A percentile compares a stretch with the other conserved stretches of the same genome.
Conservation (phyloP, 2,113 vertebrate genomes). For the Lasiurus cinereus region DNA sequence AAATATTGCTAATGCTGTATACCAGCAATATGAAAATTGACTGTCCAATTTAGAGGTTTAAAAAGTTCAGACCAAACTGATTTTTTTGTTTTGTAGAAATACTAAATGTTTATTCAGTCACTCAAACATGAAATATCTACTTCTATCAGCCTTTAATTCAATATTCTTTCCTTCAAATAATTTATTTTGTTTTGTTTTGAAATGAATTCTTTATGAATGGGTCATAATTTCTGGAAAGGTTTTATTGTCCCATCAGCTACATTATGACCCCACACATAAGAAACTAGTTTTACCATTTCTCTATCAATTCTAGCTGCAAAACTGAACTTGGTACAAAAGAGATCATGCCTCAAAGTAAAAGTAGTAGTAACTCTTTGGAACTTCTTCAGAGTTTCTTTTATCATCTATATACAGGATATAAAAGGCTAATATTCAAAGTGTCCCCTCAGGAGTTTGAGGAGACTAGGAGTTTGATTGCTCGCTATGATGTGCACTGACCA, state of each 20-base stretch:
- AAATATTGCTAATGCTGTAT: neutral
- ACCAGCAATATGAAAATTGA: neutral
- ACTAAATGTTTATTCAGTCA: neutral
- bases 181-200: neutral
- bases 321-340: neutral
- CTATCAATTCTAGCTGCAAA: neutral
- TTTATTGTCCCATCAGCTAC: neutral
- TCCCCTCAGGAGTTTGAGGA: too few species aligned
- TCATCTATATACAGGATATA: neutral
- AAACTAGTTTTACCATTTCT: neutral
- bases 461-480: too few species aligned
- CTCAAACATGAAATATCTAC: neutral
- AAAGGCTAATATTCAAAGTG: too few species aligned
- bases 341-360: neutral
- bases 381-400: neutral
- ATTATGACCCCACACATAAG: neutral
- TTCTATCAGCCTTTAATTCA: neutral
- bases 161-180: neutral
- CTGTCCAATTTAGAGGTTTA: neutral
- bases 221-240: neutral
- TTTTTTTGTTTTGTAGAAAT: conserved; percentile 31
- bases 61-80: neutral
- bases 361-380: neutral
- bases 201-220: neutral
- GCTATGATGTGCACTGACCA: too few species aligned